These are phyloP conservation scores for Muscicapa adusta DNA, from an alignment of 2,113 vertebrate genomes.

Conservation along the genomic window DNA sequence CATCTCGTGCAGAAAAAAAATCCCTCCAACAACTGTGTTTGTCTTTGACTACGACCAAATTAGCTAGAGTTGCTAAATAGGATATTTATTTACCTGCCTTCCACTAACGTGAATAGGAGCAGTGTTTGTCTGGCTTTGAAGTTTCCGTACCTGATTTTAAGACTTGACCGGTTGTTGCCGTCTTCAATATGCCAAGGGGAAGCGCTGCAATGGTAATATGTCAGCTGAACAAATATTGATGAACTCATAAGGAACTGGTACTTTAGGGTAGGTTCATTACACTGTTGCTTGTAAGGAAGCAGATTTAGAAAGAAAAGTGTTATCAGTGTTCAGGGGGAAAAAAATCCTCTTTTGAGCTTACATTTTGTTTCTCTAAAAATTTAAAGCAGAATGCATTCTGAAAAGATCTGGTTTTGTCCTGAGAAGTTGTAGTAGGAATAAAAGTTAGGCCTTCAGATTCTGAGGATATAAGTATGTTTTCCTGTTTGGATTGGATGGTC, in stretches of 20 bases:
- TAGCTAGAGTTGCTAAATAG: neutral
- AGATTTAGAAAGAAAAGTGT: neutral
- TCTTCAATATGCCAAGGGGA: neutral
- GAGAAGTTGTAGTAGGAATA: neutral
- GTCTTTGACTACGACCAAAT: neutral
- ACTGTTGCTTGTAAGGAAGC: neutral
- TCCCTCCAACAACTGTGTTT: neutral
- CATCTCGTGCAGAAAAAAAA: neutral
- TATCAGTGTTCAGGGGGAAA: rapidly evolving
- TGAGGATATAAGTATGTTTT: neutral
- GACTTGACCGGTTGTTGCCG: neutral
- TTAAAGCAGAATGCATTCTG: neutral
- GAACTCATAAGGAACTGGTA: neutral
- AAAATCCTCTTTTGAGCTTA: neutral
- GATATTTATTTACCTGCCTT: neutral
- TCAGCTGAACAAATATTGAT: neutral
- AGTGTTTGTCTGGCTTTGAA: neutral
- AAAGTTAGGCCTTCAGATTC: neutral
- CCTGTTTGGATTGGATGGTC: neutral
- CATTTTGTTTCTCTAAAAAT: neutral
- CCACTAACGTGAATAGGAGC: neutral
- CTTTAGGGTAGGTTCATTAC: neutral
- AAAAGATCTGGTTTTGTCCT: neutral
- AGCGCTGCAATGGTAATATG: neutral
- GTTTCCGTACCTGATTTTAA: neutral